A percentile compares a stretch with the other conserved stretches of the same genome.
Conservation (phyloP, 2,888 invertebrate species). For the Aproaerema taeniolella region DNA sequence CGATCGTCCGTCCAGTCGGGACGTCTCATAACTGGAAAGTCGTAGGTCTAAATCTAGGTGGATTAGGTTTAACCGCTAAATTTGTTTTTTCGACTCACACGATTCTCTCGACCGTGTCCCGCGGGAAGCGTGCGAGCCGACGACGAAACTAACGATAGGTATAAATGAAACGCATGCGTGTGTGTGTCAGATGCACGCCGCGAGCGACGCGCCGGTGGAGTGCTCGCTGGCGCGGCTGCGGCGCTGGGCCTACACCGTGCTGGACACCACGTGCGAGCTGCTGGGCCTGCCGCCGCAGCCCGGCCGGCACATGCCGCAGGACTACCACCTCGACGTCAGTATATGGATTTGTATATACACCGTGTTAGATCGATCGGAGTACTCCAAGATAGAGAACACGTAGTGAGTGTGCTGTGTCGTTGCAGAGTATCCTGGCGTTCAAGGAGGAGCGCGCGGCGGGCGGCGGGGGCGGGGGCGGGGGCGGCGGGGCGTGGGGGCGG, state of each 20-base stretch:
- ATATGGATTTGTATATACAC: neutral
- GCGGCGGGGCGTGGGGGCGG: neutral
- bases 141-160: too few species aligned
- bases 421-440: slow-evolving; percentile 1
- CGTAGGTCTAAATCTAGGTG: too few species aligned
- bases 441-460: neutral
- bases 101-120: too few species aligned
- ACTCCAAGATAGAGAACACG: neutral
- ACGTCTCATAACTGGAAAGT: too few species aligned
- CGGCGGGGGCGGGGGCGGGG: too few species aligned
- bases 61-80: too few species aligned
- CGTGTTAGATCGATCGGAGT: too few species aligned
- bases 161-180: too few species aligned
- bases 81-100: too few species aligned
- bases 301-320: slow-evolving; percentile 33
- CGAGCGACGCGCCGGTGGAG: slow-evolving; percentile 33
- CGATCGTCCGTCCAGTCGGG: too few species aligned
- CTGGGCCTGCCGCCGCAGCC: slow-evolving; percentile 32
- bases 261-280: slow-evolving; percentile 51
- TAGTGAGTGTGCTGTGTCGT: too few species aligned
- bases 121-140: too few species aligned
- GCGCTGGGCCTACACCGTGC: slow-evolving; percentile 53
- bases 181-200: slow-evolving; percentile 40
- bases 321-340: slow-evolving; percentile 47
- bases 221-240: slow-evolving; percentile 46